phyloP scores from a whole-genome alignment of 2,113 vertebrate species.

The Chamaetylas fuelleborni region DNA sequence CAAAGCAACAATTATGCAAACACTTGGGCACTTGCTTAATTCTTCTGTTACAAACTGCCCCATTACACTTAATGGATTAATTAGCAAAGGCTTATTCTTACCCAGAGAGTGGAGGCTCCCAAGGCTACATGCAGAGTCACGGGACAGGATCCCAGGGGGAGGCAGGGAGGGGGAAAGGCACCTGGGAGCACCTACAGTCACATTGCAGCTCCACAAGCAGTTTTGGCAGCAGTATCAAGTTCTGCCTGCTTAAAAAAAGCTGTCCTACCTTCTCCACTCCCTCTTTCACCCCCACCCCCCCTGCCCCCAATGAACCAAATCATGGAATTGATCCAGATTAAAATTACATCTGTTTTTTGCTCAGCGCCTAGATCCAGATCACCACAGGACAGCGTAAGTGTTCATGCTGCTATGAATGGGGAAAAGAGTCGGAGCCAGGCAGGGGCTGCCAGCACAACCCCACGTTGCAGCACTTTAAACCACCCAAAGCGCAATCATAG shows the following conservation, averaged over 20 bases:
- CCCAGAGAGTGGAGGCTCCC: not conserved
- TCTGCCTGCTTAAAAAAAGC: not conserved
- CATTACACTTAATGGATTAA: conserved; percentile 15
- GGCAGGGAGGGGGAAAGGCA: not conserved
- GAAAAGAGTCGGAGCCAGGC: not conserved
- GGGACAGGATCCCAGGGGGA: not conserved
- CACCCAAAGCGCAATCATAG: not conserved
- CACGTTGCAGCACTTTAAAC: not conserved
- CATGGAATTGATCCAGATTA: not conserved
- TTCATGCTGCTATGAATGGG: fast-evolving
- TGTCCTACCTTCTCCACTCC: not conserved
- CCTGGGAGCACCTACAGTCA: not conserved
- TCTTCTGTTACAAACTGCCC: conserved; percentile 13
- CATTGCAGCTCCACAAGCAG: not conserved
- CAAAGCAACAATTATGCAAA: conserved; percentile 25
- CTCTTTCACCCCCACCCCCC: not conserved
- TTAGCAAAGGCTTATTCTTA: not conserved
- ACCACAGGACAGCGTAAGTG: not conserved
- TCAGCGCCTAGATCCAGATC: not conserved
- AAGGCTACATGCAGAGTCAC: not conserved
- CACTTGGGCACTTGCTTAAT: not conserved
- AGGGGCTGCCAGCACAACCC: not conserved
- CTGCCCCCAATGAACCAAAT: not conserved
- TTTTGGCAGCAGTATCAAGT: not conserved
- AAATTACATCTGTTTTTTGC: conserved; percentile 16